Evolutionary conservation across 2,113 vertebrate genomes (phyloP).

Genomic region (Indri indri): DNA sequence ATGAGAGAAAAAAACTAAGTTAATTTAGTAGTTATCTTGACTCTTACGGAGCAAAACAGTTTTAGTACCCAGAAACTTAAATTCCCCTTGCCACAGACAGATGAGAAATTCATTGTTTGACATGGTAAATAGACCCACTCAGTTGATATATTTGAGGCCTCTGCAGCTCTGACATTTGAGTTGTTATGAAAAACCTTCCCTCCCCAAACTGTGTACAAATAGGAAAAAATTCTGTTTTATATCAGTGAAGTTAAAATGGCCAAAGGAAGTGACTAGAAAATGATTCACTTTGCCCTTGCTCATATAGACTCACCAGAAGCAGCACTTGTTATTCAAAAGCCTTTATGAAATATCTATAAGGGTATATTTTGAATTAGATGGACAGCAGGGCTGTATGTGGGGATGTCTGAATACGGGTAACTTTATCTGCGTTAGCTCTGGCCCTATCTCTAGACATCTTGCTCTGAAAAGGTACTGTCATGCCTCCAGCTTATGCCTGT

Average conservation of each 20-base stretch:
- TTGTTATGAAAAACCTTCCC: conserved; percentile 12
- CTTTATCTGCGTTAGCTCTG: neutral
- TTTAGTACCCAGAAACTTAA: conserved; percentile 22
- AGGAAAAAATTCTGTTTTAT: conserved; percentile 32
- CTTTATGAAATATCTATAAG: conserved; percentile 42
- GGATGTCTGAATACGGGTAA: neutral
- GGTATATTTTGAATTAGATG: conserved; percentile 1
- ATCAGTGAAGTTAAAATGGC: neutral
- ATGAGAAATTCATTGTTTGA: conserved; percentile 49
- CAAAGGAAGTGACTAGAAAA: conserved; percentile 19
- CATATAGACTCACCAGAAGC: neutral
- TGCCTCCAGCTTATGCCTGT: neutral
- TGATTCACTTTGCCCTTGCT: neutral
- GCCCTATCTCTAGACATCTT: neutral
- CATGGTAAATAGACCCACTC: conserved; percentile 24
- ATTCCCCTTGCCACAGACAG: conserved; percentile 11
- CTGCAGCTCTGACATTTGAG: conserved; percentile 52
- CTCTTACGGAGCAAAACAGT: conserved; percentile 7
- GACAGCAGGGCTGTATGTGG: neutral
- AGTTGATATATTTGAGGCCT: conserved; percentile 22
- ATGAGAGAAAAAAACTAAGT: conserved; percentile 50
- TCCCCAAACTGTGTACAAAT: conserved; percentile 3
- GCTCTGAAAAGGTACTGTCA: neutral
- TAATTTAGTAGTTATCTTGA: conserved; percentile 31
- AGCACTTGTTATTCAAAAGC: neutral